These are phyloP conservation scores for Zaprionus bogoriensis DNA, from an alignment of 2,888 invertebrate species.

Conservation along the genomic window DNA sequence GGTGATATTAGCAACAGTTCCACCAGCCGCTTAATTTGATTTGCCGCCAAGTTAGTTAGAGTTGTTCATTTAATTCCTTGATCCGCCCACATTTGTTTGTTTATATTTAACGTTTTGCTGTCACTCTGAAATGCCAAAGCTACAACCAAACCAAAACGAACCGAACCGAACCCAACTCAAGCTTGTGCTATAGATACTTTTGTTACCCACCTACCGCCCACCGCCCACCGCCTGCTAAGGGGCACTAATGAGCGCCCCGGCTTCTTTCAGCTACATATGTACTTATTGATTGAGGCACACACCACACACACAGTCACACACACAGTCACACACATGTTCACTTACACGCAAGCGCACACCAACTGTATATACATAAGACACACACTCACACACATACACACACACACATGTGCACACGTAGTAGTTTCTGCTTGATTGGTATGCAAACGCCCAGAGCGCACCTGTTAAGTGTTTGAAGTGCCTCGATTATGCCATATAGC, in stretches of 20 bases:
- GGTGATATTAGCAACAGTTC: slow-evolving; percentile 79
- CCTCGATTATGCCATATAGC: background rate
- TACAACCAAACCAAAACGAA: background rate
- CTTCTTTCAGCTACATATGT: slow-evolving; percentile 25
- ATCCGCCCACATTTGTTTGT: slow-evolving; percentile 36
- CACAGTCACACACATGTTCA: slow-evolving; percentile 9
- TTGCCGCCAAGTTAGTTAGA: slow-evolving; percentile 81
- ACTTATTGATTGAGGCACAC: slow-evolving; percentile 34
- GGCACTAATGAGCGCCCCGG: slow-evolving; percentile 12
- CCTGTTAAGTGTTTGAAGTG: slow-evolving; percentile 3
- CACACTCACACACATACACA: slow-evolving; percentile 1
- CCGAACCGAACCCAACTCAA: background rate
- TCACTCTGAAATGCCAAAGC: slow-evolving; percentile 13
- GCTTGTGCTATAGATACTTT: slow-evolving; percentile 7
- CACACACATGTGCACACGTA: slow-evolving; percentile 26
- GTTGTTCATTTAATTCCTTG: slow-evolving; percentile 57
- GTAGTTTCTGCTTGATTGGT: slow-evolving; percentile 50
- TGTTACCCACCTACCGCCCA: slow-evolving; percentile 10
- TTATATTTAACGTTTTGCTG: slow-evolving; percentile 29
- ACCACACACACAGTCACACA: slow-evolving; percentile 3
- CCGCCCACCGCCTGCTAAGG: slow-evolving; percentile 9
- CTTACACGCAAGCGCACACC: background rate
- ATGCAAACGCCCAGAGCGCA: slow-evolving; percentile 34
- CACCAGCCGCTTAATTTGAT: slow-evolving; percentile 82
- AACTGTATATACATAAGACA: slow-evolving; percentile 22